Conservation (phyloP, 2,113 vertebrate genomes). For the Chionis minor region DNA sequence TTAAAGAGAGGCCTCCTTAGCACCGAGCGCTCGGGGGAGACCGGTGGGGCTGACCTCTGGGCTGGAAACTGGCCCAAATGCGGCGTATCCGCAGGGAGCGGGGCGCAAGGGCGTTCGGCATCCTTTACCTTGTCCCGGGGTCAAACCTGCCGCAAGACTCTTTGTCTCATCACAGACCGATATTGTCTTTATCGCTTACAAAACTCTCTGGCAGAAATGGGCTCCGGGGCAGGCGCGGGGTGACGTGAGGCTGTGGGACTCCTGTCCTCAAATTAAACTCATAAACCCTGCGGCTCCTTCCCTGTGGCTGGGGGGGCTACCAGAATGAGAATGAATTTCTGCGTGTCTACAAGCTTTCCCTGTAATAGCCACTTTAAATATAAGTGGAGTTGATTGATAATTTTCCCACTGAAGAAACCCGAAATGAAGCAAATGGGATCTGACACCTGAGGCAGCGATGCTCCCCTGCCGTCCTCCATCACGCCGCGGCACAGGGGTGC, state of each 20-base stretch:
- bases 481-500: rapidly evolving
- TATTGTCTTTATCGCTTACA: rapidly evolving
- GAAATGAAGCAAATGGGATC: not conserved
- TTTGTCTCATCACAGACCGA: rapidly evolving
- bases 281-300: not conserved
- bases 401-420: not conserved
- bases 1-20: not conserved
- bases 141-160: rapidly evolving
- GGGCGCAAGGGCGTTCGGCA: not conserved
- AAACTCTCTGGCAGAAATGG: rapidly evolving
- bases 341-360: not conserved
- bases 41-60: rapidly evolving
- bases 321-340: not conserved
- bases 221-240: rapidly evolving
- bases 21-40: not conserved
- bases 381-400: not conserved
- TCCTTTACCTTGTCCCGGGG: rapidly evolving
- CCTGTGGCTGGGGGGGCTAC: rapidly evolving
- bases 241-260: rapidly evolving
- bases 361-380: not conserved
- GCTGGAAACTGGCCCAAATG: not conserved
- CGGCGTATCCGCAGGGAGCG: rapidly evolving
- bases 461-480: not conserved
- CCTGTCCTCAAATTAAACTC: not conserved
- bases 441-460: not conserved